phyloP scores from a whole-genome alignment of 2,797 vertebrate species.

The Oryzias sinensis region DNA sequence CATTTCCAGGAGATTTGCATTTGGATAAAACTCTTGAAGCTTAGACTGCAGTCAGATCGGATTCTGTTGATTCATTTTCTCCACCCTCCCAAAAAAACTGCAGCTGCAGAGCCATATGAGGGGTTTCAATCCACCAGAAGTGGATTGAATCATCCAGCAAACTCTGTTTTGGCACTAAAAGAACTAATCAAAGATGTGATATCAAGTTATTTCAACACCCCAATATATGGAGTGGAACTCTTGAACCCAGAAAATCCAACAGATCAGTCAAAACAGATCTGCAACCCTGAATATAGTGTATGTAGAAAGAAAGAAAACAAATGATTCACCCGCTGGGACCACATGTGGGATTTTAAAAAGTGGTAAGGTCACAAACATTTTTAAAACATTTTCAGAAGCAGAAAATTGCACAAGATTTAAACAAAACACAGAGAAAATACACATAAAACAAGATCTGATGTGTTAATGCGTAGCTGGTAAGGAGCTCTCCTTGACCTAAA shows the following conservation, averaged over 20 bases:
- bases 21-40: conserved; percentile 16
- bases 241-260: neutral
- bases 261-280: neutral
- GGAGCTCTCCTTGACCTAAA: too few species aligned
- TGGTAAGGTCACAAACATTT: too few species aligned
- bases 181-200: conserved; percentile 23
- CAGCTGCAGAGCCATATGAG: conserved; percentile 9
- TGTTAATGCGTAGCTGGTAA: too few species aligned
- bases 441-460: too few species aligned
- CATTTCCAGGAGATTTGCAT: conserved; percentile 1
- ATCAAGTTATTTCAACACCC: neutral
- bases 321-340: too few species aligned
- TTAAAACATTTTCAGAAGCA: too few species aligned
- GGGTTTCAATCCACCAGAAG: conserved; percentile 19
- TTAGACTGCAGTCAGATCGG: conserved; percentile 22
- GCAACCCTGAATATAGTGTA: neutral
- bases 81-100: neutral
- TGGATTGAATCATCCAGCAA: conserved; percentile 25
- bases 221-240: neutral
- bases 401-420: too few species aligned
- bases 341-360: too few species aligned
- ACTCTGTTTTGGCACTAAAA: conserved; percentile 16
- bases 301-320: too few species aligned
- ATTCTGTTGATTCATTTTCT: conserved; percentile 23
- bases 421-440: too few species aligned